Base-by-base conservation (phyloP, 2,888 invertebrate genomes). In the Drosophila seclusa region DNA sequence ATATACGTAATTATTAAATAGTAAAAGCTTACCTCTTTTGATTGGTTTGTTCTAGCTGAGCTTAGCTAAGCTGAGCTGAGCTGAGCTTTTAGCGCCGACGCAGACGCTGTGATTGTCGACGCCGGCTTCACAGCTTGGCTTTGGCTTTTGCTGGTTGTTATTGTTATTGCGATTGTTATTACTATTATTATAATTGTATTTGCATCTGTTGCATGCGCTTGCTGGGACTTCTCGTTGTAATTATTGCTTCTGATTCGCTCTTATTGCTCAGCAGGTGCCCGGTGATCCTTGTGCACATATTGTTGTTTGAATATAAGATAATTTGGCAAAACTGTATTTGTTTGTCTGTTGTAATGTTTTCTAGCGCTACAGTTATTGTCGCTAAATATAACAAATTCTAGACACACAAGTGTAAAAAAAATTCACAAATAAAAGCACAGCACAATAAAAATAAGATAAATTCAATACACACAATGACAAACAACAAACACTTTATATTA, bases 181-280 rank as follows among this genome's bases (percentile, higher is more conserved):
- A 18, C 24, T 40, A 36, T 24, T 50, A n/a, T 21, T 54, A 49
- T 21, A 40, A 29, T 31, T 31, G 16, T 29, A 31, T 40, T 27
- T 70, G 60, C 72, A 72, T 55, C 83, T 70, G 76, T 82, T 82
- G 83, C 73, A 80, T 72, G 50, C 49, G 50, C 48, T 48, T 53
- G 40, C 45, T 59, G 57, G 6, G n/a, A 24, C 29, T 38, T 54
- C 24, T 53, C 18, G 27, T 18, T 60, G 29, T 32, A 49, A 18
- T 32, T 67, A 55, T 29, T 74, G 52, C 53, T 66, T 11, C 31
- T 64, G 34, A 18, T n/a, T 58, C 27, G 45, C 52, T 78, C 27
- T 36, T 63, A 34, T 52, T 61, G 29, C 58, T 48, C 11, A 13
- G 64, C n/a, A 68, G 60, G 32, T 40, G 4, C 29, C 53, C 73